These are phyloP conservation scores for Eupithecia exiguata DNA, from an alignment of 2,888 invertebrate genomes.

Conservation along the genomic window DNA sequence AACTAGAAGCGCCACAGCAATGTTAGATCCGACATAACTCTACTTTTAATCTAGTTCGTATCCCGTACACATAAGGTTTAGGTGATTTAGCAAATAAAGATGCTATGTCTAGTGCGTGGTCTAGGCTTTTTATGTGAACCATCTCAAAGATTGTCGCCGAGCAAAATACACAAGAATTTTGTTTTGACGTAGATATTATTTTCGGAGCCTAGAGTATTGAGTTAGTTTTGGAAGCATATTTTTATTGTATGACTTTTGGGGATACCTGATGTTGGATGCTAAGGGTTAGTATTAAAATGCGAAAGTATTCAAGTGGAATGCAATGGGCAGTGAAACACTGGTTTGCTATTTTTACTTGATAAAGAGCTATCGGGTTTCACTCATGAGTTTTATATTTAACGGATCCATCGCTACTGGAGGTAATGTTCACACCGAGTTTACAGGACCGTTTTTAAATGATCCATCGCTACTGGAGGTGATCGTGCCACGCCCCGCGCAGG, in stretches of 20 bases:
- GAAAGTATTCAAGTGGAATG: constrained; percentile 24
- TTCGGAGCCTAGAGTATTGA: constrained; percentile 42
- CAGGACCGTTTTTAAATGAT: too few relatives aligned
- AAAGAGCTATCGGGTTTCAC: background rate
- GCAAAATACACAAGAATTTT: constrained; percentile 61
- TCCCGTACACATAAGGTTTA: constrained; percentile 54
- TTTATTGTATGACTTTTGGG: constrained; percentile 25
- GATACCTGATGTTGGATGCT: constrained; percentile 25
- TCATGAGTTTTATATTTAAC: background rate
- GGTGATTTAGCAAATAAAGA: constrained; percentile 42
- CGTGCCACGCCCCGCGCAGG: too few relatives aligned
- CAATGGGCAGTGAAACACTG: constrained; percentile 28
- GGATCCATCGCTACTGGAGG: too few relatives aligned
- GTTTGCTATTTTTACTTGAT: constrained; percentile 5
- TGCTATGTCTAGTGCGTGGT: constrained; percentile 73
- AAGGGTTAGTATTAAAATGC: constrained; percentile 30
- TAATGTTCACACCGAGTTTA: too few relatives aligned
- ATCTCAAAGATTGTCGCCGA: constrained; percentile 68
- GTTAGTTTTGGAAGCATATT: constrained; percentile 21
- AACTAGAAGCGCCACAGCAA: constrained; percentile 79
- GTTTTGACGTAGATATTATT: constrained; percentile 52
- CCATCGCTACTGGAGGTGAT: too few relatives aligned
- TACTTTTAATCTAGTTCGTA: constrained; percentile 51
- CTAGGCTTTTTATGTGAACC: constrained; percentile 75
- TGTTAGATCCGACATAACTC: constrained; percentile 58